Percentiles rank a stretch among this genome's conserved stretches.
phyloP scores from a whole-genome alignment of 2,888 invertebrate genomes.

The Rotaria macrura region DNA sequence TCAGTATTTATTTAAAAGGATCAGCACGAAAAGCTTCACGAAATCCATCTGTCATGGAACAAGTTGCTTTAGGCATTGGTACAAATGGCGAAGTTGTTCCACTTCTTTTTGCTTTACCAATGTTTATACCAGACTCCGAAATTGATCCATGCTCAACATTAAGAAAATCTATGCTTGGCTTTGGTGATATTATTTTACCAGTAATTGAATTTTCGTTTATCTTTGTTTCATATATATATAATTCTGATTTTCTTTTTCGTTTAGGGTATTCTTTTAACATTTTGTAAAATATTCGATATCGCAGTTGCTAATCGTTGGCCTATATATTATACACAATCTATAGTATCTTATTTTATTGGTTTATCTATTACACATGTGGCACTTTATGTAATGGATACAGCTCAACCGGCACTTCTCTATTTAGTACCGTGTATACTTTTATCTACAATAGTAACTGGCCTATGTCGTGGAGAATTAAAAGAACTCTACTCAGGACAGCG shows the following conservation, averaged over 20 bases:
- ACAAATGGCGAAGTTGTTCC: background rate
- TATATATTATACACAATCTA: conserved; percentile 39
- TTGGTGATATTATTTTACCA: conserved; percentile 56
- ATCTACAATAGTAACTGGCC: background rate
- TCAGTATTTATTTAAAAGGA: background rate
- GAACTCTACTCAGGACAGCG: background rate
- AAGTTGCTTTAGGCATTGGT: conserved; percentile 14
- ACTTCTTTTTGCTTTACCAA: background rate
- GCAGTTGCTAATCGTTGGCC: background rate
- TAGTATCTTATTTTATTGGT: conserved; percentile 54
- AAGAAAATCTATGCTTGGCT: conserved; percentile 51
- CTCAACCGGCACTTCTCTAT: conserved; percentile 57
- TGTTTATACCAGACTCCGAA: background rate
- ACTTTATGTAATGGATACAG: conserved; percentile 52
- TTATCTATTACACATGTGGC: conserved; percentile 53
- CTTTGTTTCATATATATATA: conserved; percentile 41
- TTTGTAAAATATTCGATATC: conserved; percentile 35
- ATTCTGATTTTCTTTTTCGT: background rate
- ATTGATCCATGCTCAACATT: background rate
- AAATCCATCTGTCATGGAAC: conserved; percentile 12
- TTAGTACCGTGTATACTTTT: conserved; percentile 38
- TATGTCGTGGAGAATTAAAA: background rate
- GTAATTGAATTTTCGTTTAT: conserved; percentile 53
- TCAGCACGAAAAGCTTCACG: background rate
- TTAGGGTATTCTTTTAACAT: background rate